Evolutionary conservation across 2,113 vertebrate species (phyloP).

Genomic region (Neolamprologus tretocephalus): DNA sequence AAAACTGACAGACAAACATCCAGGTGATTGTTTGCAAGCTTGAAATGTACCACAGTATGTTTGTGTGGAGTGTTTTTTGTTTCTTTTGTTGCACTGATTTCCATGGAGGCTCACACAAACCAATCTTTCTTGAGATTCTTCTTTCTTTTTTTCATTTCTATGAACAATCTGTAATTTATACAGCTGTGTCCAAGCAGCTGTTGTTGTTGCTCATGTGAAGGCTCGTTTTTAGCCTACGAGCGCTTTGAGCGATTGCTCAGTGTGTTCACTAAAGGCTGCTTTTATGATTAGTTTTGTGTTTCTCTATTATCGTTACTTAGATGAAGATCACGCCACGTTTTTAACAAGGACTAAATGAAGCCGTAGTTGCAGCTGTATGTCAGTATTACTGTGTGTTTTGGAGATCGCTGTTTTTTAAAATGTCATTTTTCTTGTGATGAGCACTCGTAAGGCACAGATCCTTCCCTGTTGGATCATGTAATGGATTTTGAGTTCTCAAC

Average conservation of each 20-base stretch:
- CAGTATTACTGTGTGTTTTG: neutral
- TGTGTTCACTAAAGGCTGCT: neutral
- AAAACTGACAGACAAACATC: neutral
- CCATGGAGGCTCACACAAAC: neutral
- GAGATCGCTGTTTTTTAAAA: neutral
- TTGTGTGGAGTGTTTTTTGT: neutral
- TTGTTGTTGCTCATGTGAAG: neutral
- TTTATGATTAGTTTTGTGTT: neutral
- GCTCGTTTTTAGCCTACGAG: neutral
- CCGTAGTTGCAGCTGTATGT: neutral
- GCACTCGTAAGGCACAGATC: neutral
- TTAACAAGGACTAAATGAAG: neutral
- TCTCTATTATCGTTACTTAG: neutral
- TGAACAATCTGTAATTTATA: neutral
- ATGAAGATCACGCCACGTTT: neutral
- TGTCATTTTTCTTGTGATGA: neutral
- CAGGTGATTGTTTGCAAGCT: neutral
- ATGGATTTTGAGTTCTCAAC: neutral
- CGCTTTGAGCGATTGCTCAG: neutral
- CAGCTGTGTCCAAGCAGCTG: neutral
- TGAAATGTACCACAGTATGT: neutral
- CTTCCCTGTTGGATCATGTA: neutral
- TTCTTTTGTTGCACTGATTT: neutral
- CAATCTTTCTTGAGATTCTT: neutral
- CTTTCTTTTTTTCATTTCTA: neutral